Evolutionary conservation across 2,797 vertebrate species (phyloP), one percentile per base, ranked within the genome.

Genomic region (Percopsis omiscomaycus): DNA sequence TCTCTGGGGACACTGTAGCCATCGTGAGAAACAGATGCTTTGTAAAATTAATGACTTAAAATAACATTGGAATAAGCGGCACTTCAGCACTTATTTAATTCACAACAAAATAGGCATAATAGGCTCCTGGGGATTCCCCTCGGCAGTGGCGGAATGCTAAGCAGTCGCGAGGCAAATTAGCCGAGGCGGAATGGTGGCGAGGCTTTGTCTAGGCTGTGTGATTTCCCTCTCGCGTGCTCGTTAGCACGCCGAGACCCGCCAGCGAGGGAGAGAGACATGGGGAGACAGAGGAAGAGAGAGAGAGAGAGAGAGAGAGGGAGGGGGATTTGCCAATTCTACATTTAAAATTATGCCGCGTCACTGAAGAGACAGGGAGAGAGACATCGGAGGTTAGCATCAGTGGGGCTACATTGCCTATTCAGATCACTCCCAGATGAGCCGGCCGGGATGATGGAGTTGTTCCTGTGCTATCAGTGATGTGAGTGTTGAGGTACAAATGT

Each of bases 31-130:
- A 75, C 82, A 85, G 80, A 89, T 82, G 81, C 86, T 87, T 87
- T 84, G 82, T 80, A 86, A 89, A 90, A 89, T 90, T 87, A 89
- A 91, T 87, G 84, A 91, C 87, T 90, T 88, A 83, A 90, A 90
- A 90, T 84, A 90, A 85, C 86, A 88, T 80, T 87, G 84, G 82
- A 86, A 88, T 90, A 90, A 90, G 86, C 82, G 61, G 83, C 88
- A 89, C 84, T 90, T 89, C 84, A 83, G 87, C 61, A 75, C 85
- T 92, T 90, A 91, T 90, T 91, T 90, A 90, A 92, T 90, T 92
- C 88, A 87, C 86, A 89, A 88, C 89, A 92, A 93, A 93, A 92
- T 91, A 87, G 86, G 89, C 86, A 90, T 93, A 94, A 92, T 92
- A 88, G 89, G 87, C 92, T 91, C 88, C 89, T 73, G 82, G 90